phyloP scores from a whole-genome alignment of 1,140 invertebrate species.

The Gryllus bimaculatus region DNA sequence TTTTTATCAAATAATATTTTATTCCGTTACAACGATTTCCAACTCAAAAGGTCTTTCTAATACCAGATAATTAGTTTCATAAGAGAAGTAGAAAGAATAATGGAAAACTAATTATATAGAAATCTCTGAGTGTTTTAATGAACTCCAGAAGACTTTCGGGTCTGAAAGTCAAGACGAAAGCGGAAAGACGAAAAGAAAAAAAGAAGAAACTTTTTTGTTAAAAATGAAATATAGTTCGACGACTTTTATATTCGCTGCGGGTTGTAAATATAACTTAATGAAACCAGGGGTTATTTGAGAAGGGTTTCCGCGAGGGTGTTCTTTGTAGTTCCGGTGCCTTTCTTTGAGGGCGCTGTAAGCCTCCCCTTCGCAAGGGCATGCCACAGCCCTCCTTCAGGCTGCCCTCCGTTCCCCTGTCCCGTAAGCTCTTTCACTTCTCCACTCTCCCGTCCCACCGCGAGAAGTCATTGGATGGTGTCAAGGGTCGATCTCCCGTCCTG shows the following conservation, averaged over 20 bases:
- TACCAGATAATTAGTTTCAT: background rate
- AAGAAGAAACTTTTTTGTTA: background rate
- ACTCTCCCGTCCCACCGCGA: too few relatives aligned
- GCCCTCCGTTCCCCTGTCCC: too few relatives aligned
- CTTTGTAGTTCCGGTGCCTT: background rate
- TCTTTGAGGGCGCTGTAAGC: background rate
- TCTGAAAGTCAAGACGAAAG: background rate
- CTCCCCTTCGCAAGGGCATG: background rate
- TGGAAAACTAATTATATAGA: background rate
- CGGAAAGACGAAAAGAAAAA: background rate
- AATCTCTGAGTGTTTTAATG: background rate
- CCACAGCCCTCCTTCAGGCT: background rate
- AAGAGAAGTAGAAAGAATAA: background rate
- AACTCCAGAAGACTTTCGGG: background rate
- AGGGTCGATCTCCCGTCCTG: too few relatives aligned
- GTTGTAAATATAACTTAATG: conserved; percentile 2
- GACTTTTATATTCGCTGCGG: background rate
- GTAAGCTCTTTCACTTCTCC: too few relatives aligned
- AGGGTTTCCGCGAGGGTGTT: background rate
- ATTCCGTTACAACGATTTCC: too few relatives aligned
- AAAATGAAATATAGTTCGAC: conserved; percentile 1
- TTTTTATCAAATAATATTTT: too few relatives aligned
- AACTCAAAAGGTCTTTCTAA: background rate
- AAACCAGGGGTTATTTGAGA: background rate
- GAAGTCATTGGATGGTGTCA: too few relatives aligned